Base-by-base conservation (phyloP, 2,797 vertebrate species). In the Xiphorhynchus erythropygius region DNA sequence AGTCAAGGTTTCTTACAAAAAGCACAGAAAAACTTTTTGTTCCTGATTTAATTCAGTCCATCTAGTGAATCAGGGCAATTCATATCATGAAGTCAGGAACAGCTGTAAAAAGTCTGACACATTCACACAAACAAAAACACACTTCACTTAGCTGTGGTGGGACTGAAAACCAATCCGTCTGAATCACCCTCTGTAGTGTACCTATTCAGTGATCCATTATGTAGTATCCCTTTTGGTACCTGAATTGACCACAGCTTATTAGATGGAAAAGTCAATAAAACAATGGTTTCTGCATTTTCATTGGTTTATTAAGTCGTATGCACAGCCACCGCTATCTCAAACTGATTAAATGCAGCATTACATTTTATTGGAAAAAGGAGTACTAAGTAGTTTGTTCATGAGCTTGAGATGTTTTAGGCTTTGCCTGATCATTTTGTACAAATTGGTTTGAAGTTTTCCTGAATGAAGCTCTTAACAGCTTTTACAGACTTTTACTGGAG, bases 161-260 rank as follows among this genome's bases (percentile, higher is more conserved):
- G 71, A 84, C 86, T 95, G 70, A 78, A 95, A 89, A 86, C 76
- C 0, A 2, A 85, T 87, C 75, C 13, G 11, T 92, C 92, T 69
- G 80, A 88, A 84, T 94, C 82, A 94, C 87, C 94, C 88, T 88
- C 93, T 65, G 76, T 93, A 97, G 86, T 87, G 84, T 93, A 87
- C 93, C 79, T 87, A 76, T 52, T 47, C 65, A 87, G n/a, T 92
- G 86, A 87, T 90, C 90, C 93, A 81, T 95, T 86, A 93, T 96
- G 90, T 97, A 97, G 91, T 96, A 97, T 97, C 96, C 96, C 93
- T 97, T 97, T 96, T 96, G 96, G 92, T 91, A 86, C 79, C 78
- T 74, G 90, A 94, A 80, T 91, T 96, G 90, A 88, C 87, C 69
- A 17, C 83, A 76, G 82, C 37, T 70, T 64, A 64, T 77, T 87